A percentile compares a stretch with the other conserved stretches of the same genome.
Conservation (phyloP, 2,888 invertebrate genomes). For the Rotaria socialis region DNA sequence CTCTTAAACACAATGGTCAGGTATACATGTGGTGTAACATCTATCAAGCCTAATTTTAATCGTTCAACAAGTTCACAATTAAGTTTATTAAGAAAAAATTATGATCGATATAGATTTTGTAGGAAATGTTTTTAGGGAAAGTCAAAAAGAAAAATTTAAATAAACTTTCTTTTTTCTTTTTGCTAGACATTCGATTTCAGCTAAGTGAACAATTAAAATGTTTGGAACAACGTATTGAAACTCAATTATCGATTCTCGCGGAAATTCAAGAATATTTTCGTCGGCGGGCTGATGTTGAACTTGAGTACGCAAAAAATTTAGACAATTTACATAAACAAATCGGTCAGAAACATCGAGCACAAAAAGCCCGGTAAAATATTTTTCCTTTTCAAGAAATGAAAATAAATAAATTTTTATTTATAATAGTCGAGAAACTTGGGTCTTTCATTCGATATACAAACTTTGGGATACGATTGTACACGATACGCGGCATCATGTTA, state of each 20-base stretch:
- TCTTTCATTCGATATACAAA: slow-evolving; percentile 78
- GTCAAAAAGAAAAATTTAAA: no score
- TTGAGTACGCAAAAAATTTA: slow-evolving; percentile 83
- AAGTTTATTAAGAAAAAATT: neutral
- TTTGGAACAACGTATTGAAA: slow-evolving; percentile 84
- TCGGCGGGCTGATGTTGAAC: slow-evolving; percentile 80
- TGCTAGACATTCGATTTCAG: slow-evolving; percentile 64
- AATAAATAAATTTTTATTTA: slow-evolving; percentile 34
- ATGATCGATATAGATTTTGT: neutral
- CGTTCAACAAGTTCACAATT: neutral
- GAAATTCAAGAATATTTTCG: slow-evolving; percentile 61
- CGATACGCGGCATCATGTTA: slow-evolving; percentile 78
- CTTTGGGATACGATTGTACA: slow-evolving; percentile 85
- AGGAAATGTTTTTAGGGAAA: neutral
- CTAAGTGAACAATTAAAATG: slow-evolving; percentile 87
- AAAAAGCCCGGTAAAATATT: slow-evolving; percentile 71
- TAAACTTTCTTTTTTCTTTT: neutral
- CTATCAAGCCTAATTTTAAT: neutral
- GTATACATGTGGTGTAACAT: slow-evolving; percentile 4
- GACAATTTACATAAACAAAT: slow-evolving; percentile 84
- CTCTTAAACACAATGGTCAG: neutral
- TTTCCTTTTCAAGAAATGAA: neutral
- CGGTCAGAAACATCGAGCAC: slow-evolving; percentile 74
- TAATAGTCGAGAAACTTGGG: slow-evolving; percentile 81
- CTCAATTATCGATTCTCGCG: slow-evolving; percentile 65